Evolutionary conservation across 2,888 invertebrate genomes (phyloP).

Genomic region (Candidula unifasciata): DNA sequence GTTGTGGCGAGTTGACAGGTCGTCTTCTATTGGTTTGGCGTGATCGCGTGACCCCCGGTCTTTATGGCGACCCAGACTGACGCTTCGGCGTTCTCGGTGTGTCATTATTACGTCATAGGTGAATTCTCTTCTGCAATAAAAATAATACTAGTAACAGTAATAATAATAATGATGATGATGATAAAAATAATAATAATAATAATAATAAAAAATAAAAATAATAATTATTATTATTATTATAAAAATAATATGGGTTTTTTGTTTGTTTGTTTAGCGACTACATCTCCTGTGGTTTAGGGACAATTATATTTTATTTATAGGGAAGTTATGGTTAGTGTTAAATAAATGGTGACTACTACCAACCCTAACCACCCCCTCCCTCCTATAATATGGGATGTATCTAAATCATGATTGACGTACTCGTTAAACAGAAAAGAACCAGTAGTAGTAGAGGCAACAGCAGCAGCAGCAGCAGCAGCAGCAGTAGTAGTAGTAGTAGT

Average conservation of each 20-base stretch:
- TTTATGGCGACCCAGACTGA: conserved; percentile 50
- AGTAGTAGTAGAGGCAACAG: no score
- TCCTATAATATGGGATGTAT: no score
- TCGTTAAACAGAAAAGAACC: background rate
- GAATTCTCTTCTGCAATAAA: background rate
- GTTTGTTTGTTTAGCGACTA: no score
- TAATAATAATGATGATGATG: background rate
- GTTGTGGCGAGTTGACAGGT: conserved; percentile 47
- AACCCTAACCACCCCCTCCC: no score
- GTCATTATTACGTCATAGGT: conserved; percentile 27
- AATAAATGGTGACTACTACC: no score
- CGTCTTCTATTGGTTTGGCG: conserved; percentile 13
- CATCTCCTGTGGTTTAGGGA: no score
- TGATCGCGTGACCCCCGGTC: conserved; percentile 43
- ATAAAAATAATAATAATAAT: background rate
- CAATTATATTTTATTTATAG: no score
- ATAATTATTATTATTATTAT: no score
- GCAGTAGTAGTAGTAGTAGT: conserved; percentile 15
- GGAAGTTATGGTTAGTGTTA: no score
- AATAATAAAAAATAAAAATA: no score
- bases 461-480: conserved; percentile 1
- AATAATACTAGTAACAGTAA: background rate
- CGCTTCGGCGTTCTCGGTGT: conserved; percentile 47
- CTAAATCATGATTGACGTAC: no score
- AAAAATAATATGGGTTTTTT: no score